A percentile compares a stretch with the other conserved stretches of the same genome.
These are phyloP conservation scores for Calliphora vomitoria DNA, from an alignment of 2,888 invertebrate species.

Conservation along the genomic window DNA sequence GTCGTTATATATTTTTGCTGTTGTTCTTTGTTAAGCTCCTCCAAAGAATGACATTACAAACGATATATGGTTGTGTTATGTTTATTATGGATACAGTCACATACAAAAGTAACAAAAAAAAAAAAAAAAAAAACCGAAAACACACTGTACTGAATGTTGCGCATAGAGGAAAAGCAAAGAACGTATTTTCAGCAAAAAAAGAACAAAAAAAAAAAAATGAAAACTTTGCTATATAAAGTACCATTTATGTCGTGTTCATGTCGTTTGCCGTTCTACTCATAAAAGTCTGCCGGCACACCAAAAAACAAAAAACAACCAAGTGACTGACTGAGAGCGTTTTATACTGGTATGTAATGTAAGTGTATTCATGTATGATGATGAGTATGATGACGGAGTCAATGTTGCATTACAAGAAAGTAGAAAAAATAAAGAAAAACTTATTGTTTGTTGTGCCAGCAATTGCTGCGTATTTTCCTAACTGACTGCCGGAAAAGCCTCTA, in stretches of 20 bases:
- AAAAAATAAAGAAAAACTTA: neutral
- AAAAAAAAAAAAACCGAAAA: conserved; percentile 12
- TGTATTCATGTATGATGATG: conserved; percentile 47
- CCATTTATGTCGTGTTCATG: conserved; percentile 71
- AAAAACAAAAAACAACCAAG: neutral
- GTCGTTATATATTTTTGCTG: conserved; percentile 31
- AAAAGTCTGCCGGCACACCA: conserved; percentile 47
- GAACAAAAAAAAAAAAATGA: too few relatives aligned
- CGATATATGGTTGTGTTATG: conserved; percentile 38
- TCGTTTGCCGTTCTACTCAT: conserved; percentile 56
- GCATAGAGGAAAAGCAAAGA: neutral
- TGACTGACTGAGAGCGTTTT: conserved; percentile 37
- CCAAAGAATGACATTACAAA: conserved; percentile 54
- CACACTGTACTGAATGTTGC: neutral
- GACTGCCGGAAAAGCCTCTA: conserved; percentile 64
- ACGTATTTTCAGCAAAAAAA: neutral
- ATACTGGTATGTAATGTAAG: conserved; percentile 13
- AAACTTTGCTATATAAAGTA: conserved; percentile 53
- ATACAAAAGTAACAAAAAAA: conserved; percentile 40
- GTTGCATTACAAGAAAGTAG: conserved; percentile 38
- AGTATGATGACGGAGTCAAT: conserved; percentile 49
- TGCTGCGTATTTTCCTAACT: conserved; percentile 56
- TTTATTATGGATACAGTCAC: conserved; percentile 52
- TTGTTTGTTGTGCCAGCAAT: conserved; percentile 55
- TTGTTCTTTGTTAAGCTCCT: conserved; percentile 21